Evolutionary conservation across 2,888 invertebrate genomes (phyloP).

Genomic region (Digitonthophagus gazella): DNA sequence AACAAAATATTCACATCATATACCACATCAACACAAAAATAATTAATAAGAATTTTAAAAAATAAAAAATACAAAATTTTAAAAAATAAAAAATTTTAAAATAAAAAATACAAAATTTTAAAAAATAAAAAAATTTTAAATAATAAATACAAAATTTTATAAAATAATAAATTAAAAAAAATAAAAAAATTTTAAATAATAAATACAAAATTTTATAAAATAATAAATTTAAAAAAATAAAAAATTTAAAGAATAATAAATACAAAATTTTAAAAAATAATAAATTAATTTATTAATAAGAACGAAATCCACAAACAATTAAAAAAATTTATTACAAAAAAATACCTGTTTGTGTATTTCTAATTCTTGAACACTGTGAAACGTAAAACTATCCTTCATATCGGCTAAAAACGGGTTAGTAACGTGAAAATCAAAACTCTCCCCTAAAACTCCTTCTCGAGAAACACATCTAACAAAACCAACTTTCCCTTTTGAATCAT

Average conservation of each 20-base stretch:
- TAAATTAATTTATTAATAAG: not conserved
- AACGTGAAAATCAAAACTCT: constrained; percentile 18
- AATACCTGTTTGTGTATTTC: not conserved
- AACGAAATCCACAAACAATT: not conserved
- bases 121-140: constrained; percentile 5
- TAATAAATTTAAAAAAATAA: constrained; percentile 2
- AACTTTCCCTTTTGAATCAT: not conserved
- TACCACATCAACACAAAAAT: too few relatives aligned
- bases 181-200: not conserved
- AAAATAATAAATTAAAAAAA: constrained; percentile 4
- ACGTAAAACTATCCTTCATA: constrained; percentile 8
- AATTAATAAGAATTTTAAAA: too few relatives aligned
- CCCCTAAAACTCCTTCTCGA: constrained; percentile 17
- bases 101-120: not conserved
- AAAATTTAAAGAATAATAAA: not conserved
- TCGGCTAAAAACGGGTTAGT: constrained; percentile 22
- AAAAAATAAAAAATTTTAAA: constrained; percentile 5
- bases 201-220: not conserved
- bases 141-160: not conserved
- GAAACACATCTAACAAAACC: constrained; percentile 5
- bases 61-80: constrained; percentile 7
- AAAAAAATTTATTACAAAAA: not conserved
- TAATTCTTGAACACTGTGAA: constrained; percentile 5
- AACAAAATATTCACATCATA: too few relatives aligned
- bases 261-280: not conserved